phyloP scores from a whole-genome alignment of 2,888 invertebrate genomes.

The Lasioglossum morio region DNA sequence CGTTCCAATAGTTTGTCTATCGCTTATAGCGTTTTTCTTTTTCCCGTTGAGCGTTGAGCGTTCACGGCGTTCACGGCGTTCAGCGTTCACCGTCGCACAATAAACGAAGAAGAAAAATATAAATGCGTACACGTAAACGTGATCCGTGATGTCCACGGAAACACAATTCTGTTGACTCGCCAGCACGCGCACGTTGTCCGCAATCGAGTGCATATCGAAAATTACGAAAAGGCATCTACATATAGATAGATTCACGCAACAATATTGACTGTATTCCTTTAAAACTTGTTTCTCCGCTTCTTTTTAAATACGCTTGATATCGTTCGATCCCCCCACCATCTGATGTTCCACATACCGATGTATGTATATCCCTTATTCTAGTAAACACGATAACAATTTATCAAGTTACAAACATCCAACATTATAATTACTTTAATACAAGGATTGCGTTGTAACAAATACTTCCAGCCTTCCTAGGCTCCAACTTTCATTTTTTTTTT shows the following conservation, averaged over 20 bases:
- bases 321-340: neutral
- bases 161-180: neutral
- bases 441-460: conserved; percentile 17
- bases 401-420: conserved; percentile 15
- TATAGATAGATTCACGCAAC: conserved; percentile 12
- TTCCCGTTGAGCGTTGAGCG: neutral
- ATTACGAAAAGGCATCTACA: conserved; percentile 11
- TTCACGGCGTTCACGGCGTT: neutral
- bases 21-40: neutral
- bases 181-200: conserved; percentile 3
- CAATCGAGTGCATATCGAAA: conserved; percentile 12
- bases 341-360: conserved; percentile 16
- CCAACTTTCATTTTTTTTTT: conserved; percentile 1
- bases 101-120: conserved; percentile 4
- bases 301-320: conserved; percentile 12
- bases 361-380: conserved; percentile 14
- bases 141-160: neutral
- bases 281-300: conserved; percentile 15
- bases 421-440: conserved; percentile 9
- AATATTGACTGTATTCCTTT: conserved; percentile 49
- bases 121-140: neutral
- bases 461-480: conserved; percentile 9
- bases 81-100: neutral
- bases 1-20: neutral
- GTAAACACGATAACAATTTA: conserved; percentile 15